Base-by-base conservation (phyloP, 2,888 invertebrate genomes). In the Globia sparganii region DNA sequence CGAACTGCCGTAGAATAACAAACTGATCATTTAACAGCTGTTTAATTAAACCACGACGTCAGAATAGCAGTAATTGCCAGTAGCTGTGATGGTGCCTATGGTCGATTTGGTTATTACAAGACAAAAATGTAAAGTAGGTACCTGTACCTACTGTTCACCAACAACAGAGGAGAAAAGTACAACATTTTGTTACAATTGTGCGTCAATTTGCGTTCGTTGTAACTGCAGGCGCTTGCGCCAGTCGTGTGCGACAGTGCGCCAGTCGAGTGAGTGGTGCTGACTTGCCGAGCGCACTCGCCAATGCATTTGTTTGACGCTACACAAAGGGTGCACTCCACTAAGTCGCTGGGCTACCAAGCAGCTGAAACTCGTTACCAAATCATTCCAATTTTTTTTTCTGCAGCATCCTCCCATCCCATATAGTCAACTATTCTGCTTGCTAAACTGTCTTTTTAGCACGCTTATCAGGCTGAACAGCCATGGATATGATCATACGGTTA, bases 221-320 rank as follows among this genome's bases (percentile, higher is more conserved):
- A 15, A n/a, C 28, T 43, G 68, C 65, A 82, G 82, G 82, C 68
- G 72, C 70, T 61, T n/a, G 67, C 25, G n/a, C 61, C 18, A 43
- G 49, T 53, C 8, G 65, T 59, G 8, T 34, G 61, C 80, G 75
- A 31, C n/a, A 53, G 34, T 0, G 21, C 56, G 28, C n/a, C 46
- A 66, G 88, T 76, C 49, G 70, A 86, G 84, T 86, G 70, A 86
- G 84, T 86, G 59, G 61, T 61, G 72, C 58, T 40, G 76, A 70
- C 72, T 66, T 34, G 46, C 72, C 72, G 72, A 84, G 84, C 74
- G 77, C 84, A 83, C 87, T 88, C 78, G 68, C 77, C 75, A 77
- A 78, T 86, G 84, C 89, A 90, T 90, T 90, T 87, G 86, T 86
- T 86, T 83, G 83, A 76, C 70, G 69, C 77, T 49, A 72, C 78